phyloP scores from a whole-genome alignment of 2,797 vertebrate genomes.

The Potorous gilbertii region DNA sequence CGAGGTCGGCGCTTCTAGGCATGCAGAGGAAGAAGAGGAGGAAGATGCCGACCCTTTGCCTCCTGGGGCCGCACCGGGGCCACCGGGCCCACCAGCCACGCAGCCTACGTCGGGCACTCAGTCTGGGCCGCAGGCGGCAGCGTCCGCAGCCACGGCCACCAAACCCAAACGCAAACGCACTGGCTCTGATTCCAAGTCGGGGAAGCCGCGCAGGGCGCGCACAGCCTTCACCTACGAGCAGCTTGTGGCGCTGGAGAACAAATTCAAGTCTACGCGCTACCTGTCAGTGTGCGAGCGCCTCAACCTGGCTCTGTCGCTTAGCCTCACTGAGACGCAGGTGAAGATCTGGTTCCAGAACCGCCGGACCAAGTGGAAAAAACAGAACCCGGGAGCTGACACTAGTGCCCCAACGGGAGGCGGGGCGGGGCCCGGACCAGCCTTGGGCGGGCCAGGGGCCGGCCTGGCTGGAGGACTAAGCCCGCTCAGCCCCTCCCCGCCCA shows the following conservation, averaged over 20 bases:
- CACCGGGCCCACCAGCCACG: constrained; percentile 61
- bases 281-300: constrained; percentile 95
- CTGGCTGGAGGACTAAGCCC: constrained; percentile 90
- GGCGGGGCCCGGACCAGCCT: constrained; percentile 78
- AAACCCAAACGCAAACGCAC: constrained; percentile 96
- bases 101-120: constrained; percentile 70
- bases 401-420: constrained; percentile 90
- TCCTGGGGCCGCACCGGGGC: constrained; percentile 77
- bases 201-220: constrained; percentile 93
- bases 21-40: constrained; percentile 65
- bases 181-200: constrained; percentile 96
- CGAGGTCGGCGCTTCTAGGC: constrained; percentile 69
- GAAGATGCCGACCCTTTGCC: constrained; percentile 62
- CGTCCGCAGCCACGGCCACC: constrained; percentile 80
- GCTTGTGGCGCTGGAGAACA: constrained; percentile 96
- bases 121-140: constrained; percentile 71
- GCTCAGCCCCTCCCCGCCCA: constrained; percentile 94
- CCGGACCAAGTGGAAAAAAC: constrained; percentile 97
- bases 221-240: constrained; percentile 98
- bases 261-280: constrained; percentile 97
- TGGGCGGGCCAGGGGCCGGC: constrained; percentile 76
- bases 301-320: constrained; percentile 94
- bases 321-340: constrained; percentile 95
- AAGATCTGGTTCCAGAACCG: constrained; percentile 98
- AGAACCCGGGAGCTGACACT: constrained; percentile 95